These are phyloP conservation scores for Wasmannia auropunctata DNA, from an alignment of 1,140 invertebrate genomes.

Conservation along the genomic window DNA sequence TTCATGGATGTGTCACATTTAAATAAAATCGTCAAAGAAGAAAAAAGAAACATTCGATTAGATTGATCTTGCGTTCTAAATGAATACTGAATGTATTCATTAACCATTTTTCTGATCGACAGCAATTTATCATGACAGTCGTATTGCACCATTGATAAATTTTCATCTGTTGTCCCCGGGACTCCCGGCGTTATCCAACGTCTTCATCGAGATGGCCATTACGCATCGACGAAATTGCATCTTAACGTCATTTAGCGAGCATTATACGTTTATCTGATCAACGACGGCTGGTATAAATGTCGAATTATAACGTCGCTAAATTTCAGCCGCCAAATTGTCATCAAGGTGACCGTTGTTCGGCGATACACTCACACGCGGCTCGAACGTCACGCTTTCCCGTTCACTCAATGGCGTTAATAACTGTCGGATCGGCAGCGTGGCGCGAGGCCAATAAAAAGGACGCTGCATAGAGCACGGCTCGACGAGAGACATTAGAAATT, in stretches of 20 bases:
- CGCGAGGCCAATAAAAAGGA: neutral
- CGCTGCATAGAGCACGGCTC: neutral
- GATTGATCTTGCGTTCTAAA: neutral
- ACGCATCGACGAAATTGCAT: conserved; percentile 3
- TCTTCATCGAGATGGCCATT: neutral
- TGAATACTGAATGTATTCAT: no score
- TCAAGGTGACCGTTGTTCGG: conserved; percentile 21
- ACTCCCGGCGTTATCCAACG: neutral
- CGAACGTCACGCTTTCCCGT: neutral
- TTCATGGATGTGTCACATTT: neutral
- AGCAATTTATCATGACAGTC: neutral
- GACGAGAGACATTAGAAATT: conserved; percentile 58
- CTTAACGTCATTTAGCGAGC: neutral
- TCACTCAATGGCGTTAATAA: neutral
- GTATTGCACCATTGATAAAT: neutral
- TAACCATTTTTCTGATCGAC: neutral
- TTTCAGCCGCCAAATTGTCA: neutral
- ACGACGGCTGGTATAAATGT: neutral
- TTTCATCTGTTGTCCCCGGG: neutral
- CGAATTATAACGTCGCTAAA: neutral
- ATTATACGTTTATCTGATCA: neutral
- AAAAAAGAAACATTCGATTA: neutral
- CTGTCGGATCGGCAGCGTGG: neutral
- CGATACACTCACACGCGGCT: conserved; percentile 19
- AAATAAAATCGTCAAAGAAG: neutral